Conservation (phyloP, 2,113 vertebrate species). For the Eupsittula cactorum region DNA sequence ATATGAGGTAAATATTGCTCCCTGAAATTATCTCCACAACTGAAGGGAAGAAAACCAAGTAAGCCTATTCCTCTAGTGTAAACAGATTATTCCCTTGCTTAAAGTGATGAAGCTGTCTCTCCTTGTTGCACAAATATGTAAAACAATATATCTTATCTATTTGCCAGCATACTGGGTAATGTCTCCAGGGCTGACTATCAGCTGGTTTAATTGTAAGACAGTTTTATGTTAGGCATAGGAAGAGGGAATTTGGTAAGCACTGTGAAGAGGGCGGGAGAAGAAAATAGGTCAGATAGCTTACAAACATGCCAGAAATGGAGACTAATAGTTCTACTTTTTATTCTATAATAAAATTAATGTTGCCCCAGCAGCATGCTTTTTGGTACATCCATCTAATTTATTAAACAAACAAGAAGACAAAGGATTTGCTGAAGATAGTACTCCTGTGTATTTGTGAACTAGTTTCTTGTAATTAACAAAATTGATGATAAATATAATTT, state of each 20-base stretch:
- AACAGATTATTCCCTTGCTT: conserved; percentile 24
- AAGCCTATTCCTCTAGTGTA: not conserved
- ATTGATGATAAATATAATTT: conserved; percentile 62
- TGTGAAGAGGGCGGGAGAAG: not conserved
- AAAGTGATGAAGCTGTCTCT: conserved; percentile 30
- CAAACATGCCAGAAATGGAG: conserved; percentile 62
- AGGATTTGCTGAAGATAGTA: conserved; percentile 54
- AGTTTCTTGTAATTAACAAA: conserved; percentile 58
- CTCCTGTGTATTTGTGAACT: conserved; percentile 56
- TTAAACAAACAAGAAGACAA: conserved; percentile 66
- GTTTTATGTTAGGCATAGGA: not conserved
- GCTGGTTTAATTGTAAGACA: conserved; percentile 35
- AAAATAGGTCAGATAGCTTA: conserved; percentile 56
- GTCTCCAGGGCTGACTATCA: conserved; percentile 41
- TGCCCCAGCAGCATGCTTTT: conserved; percentile 60
- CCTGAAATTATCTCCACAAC: conserved; percentile 5
- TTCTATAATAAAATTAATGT: conserved; percentile 69
- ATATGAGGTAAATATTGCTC: not conserved
- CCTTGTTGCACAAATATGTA: conserved; percentile 17
- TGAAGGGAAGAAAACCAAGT: not conserved
- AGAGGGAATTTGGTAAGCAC: conserved; percentile 14
- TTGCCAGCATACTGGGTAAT: not conserved
- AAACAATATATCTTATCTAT: conserved; percentile 33
- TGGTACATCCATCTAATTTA: conserved; percentile 66
- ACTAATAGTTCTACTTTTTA: conserved; percentile 57